Conservation (phyloP, 2,797 vertebrate genomes). For the Phaenicophaeus curvirostris region DNA sequence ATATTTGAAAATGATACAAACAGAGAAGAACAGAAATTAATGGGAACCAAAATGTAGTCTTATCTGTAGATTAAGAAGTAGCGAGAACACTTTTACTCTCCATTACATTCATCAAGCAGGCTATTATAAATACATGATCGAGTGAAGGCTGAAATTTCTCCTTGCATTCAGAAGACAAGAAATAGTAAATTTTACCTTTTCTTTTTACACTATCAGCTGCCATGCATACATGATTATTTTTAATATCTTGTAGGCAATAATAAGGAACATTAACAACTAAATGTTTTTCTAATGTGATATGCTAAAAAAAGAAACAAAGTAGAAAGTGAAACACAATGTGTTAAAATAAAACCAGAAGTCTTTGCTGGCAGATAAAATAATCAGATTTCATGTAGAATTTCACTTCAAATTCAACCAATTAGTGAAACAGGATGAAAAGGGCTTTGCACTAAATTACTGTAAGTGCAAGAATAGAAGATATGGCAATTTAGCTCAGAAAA, state of each 20-base stretch:
- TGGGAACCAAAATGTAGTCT: neutral
- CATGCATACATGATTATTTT: neutral
- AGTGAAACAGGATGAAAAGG: neutral
- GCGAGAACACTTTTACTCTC: neutral
- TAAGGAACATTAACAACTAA: neutral
- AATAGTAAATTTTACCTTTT: neutral
- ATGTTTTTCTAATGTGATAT: neutral
- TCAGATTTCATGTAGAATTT: neutral
- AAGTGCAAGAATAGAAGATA: slow-evolving; percentile 18
- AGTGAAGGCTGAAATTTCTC: neutral
- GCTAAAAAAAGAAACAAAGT: neutral
- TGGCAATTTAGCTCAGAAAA: slow-evolving; percentile 40
- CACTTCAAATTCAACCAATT: neutral
- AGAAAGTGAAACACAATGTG: neutral
- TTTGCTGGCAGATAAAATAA: neutral
- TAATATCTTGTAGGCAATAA: neutral
- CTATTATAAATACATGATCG: neutral
- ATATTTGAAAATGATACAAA: neutral
- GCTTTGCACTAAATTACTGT: slow-evolving; percentile 7
- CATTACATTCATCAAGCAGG: neutral
- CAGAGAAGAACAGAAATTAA: neutral
- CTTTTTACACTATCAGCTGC: neutral
- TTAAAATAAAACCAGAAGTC: neutral
- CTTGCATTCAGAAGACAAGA: neutral
- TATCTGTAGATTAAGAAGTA: neutral